Evolutionary conservation across 2,797 vertebrate genomes (phyloP), one percentile per base, ranked within the genome.

Genomic region (Schizopygopsis pylzovi): DNA sequence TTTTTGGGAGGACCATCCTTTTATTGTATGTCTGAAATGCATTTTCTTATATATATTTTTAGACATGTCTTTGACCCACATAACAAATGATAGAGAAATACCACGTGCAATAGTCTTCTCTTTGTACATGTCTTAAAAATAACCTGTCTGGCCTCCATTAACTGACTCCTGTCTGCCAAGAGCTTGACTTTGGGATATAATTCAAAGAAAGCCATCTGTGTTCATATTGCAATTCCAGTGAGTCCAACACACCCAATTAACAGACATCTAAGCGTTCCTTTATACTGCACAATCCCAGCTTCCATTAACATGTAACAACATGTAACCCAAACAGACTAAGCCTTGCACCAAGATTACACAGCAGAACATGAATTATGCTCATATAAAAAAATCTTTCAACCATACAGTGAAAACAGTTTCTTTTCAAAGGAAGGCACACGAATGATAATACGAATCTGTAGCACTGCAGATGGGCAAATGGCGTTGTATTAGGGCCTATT

Each of bases 161-260:
- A 43, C 65, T 52, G 33, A 43, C 75, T 73, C 47, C 12, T 7
- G 12, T 80, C 77, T 84, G 76, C 70, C 78, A 65, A 61, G 43
- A 81, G 47, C 11, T 84, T 72, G 72, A 68, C 56, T 72, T 65
- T 20, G 13, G 28, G 52, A 81, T 56, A 65, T 28, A 76, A 59
- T 67, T 77, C 49, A 87, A 65, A 65, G 68, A 84, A 87, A 52
- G 71, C 33, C 20, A 15, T 68, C 49, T 75, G 75, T 75, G 85
- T 82, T 68, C 77, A 87, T 85, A 79, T 75, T 67, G 82, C 28
- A 83, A 37, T 11, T 43, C 61, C 25, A 72, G 52, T 56, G 78
- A 77, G 65, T 70, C 73, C 79, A 61, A 82, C 82, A 79, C 83
- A 79, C 81, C 88, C 79, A 82, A 85, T 79, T 79, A 89, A 84